These are phyloP conservation scores for Empidonax traillii DNA, from an alignment of 2,113 vertebrate species.

Conservation along the genomic window DNA sequence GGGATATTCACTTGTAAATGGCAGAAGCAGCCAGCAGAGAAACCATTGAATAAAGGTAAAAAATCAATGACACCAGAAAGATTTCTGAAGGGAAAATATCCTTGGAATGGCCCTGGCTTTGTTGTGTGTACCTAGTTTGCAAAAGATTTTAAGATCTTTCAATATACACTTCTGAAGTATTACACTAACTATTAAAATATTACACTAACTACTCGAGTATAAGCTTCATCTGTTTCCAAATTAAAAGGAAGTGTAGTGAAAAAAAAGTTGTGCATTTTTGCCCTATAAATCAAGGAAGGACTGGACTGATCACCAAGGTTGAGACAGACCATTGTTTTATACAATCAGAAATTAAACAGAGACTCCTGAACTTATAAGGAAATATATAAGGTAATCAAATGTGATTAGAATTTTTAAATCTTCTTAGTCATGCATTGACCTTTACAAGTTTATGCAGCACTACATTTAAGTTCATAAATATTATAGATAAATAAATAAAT, in stretches of 20 bases:
- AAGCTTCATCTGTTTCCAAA: neutral
- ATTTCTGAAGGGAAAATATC: neutral
- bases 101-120: neutral
- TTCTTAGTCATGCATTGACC: neutral
- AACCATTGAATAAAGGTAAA: neutral
- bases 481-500: too few relatives aligned
- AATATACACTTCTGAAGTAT: neutral
- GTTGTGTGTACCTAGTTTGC: neutral
- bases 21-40: neutral
- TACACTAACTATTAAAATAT: neutral
- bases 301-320: neutral
- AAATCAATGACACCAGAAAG: neutral
- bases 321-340: neutral
- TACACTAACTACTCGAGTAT: neutral
- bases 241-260: neutral
- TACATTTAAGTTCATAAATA: neutral
- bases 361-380: neutral
- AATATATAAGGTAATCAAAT: neutral
- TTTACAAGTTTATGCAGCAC: neutral
- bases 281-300: neutral
- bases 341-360: neutral
- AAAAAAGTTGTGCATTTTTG: neutral
- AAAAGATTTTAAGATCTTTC: neutral
- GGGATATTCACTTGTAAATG: neutral
- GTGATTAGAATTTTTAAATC: neutral